Conservation (phyloP, 2,113 vertebrate species). For the Spilogale gracilis region DNA sequence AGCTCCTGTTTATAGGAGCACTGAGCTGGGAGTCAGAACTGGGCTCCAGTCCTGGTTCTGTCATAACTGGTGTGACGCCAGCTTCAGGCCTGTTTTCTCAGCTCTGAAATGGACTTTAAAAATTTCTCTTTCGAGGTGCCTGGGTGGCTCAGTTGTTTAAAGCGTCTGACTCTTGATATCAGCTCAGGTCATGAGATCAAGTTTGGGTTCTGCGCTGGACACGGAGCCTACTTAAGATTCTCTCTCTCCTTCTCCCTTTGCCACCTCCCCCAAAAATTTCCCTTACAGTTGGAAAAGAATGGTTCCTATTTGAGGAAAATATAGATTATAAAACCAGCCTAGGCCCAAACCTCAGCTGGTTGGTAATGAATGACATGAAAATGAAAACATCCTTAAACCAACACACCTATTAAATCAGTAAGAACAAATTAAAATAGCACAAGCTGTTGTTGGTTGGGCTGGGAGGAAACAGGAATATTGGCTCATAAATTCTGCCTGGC, state of each 20-base stretch:
- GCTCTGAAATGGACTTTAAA: constrained; percentile 44
- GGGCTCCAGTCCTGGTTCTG: background rate
- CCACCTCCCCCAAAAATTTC: background rate
- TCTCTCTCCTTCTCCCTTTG: background rate
- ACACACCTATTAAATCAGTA: background rate
- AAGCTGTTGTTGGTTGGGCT: background rate
- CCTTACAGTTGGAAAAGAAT: background rate
- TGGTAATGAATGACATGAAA: background rate
- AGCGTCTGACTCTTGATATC: background rate
- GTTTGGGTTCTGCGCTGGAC: background rate
- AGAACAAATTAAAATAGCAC: background rate
- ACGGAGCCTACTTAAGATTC: background rate
- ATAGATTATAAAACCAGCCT: background rate
- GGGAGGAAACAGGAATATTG: background rate
- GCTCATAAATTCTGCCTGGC: background rate
- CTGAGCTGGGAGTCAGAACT: background rate
- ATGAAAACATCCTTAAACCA: background rate
- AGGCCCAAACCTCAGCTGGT: background rate
- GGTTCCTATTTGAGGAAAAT: constrained; percentile 2
- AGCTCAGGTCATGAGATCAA: background rate
- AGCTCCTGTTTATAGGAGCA: background rate
- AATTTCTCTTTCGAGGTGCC: background rate
- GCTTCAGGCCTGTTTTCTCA: background rate
- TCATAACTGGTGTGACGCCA: background rate
- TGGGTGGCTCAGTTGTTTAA: background rate